Conservation (phyloP, 2,888 invertebrate species). For the Drosophila anomalipes region DNA sequence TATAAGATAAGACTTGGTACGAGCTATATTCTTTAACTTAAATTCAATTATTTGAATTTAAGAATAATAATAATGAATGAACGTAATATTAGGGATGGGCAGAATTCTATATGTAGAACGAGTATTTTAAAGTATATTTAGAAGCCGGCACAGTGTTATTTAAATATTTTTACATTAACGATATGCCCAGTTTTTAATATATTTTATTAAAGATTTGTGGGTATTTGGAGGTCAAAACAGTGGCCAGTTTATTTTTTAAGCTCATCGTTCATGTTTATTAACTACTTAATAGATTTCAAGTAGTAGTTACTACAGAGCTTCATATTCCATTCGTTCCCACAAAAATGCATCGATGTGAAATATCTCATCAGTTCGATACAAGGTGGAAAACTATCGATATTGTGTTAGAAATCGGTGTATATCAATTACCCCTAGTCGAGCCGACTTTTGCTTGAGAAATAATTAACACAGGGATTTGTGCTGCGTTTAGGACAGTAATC, state of each 20-base stretch:
- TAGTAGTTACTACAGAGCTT: neutral
- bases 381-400: neutral
- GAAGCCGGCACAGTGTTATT: neutral
- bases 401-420: neutral
- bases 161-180: neutral
- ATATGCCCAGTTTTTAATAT: neutral
- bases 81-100: conserved; percentile 12
- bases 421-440: neutral
- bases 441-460: neutral
- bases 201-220: neutral
- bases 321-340: neutral
- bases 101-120: neutral
- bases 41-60: neutral
- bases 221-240: neutral
- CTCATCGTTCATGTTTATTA: neutral
- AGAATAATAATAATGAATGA: conserved; percentile 1
- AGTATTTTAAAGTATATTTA: conserved; percentile 3
- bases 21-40: neutral
- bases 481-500: neutral
- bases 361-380: neutral
- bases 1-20: neutral
- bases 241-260: neutral
- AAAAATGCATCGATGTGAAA: neutral
- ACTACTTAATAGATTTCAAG: neutral
- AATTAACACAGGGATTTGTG: neutral